Base-by-base conservation (phyloP, 1,140 invertebrate genomes). In the Drosophila repletoides region DNA sequence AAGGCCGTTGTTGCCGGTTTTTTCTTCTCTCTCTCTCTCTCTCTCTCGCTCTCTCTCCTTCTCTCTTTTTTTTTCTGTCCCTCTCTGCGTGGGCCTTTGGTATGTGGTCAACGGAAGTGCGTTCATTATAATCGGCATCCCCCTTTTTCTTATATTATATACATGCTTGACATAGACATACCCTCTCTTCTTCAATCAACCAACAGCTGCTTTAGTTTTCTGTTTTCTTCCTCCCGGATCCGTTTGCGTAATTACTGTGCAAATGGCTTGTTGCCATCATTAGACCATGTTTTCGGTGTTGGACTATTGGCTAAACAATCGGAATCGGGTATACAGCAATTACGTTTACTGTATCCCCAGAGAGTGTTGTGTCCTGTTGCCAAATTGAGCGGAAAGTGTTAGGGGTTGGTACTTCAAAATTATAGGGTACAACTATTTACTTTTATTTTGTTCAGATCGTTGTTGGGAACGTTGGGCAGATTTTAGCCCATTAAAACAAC, bases 1-100 rank as follows among this genome's bases (percentile, higher is more conserved):
- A 89, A 89, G 88, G 88, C 88, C 88, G 88, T 89, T 88, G 74
- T 73, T 83, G 80, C 88, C 87, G 83, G 87, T 87, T 89, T 89
- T 84, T 87, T 74, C 56, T 59, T 19, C 7, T 33, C 41, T 49
- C 15, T 64, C 31, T 65, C 10, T 34, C 26, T 49, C 51, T 31
- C 6, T 34, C 21, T 1, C 34, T 60, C 24, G 38, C 22, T 70
- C 22, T 31, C 36, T 31, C 6, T 53, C 36, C 34, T 14, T 49
- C n/a, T 52, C 45, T 59, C 48, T 55, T 41, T 56, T 28, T 71
- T 45, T 34, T 34, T 38, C 14, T 65, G 52, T 45, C 24, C 14
- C 12, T 48, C n/a, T 55, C 24, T 73, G 77, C 74, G 77, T 84
- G 70, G 77, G 77, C 46, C 53, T 72, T 65, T 65, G 79, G 79